A percentile compares a stretch with the other conserved stretches of the same genome.
Conservation (phyloP, 2,888 invertebrate genomes). For the Trachelus tabidus region DNA sequence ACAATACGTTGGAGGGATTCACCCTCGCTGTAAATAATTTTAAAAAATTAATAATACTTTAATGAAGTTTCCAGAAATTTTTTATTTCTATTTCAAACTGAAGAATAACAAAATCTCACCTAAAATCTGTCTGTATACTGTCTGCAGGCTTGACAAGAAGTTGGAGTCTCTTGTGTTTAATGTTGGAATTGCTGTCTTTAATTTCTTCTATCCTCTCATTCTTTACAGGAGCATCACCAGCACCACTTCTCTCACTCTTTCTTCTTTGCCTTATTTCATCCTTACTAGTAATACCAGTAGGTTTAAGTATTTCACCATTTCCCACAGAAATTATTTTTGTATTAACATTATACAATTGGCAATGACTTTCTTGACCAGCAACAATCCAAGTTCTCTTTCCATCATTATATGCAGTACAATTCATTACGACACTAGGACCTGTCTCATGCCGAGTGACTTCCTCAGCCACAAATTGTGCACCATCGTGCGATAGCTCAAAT, state of each 20-base stretch:
- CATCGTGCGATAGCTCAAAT: slow-evolving; percentile 90
- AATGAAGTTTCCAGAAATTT: background rate
- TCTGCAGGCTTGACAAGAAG: slow-evolving; percentile 82
- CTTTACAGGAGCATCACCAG: slow-evolving; percentile 22
- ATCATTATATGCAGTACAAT: slow-evolving; percentile 80
- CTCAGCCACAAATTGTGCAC: slow-evolving; percentile 84
- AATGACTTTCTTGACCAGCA: slow-evolving; percentile 93
- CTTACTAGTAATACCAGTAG: slow-evolving; percentile 36
- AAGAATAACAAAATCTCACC: slow-evolving; percentile 63
- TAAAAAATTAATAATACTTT: background rate
- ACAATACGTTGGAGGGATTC: slow-evolving; percentile 92
- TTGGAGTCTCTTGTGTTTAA: slow-evolving; percentile 71
- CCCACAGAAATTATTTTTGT: slow-evolving; percentile 65
- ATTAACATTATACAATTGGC: slow-evolving; percentile 83
- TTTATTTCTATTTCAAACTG: background rate
- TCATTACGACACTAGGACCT: slow-evolving; percentile 91
- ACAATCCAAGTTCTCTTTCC: slow-evolving; percentile 83
- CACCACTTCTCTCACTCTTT: slow-evolving; percentile 65
- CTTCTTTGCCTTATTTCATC: slow-evolving; percentile 69
- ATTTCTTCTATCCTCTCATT: slow-evolving; percentile 41
- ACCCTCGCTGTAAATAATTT: slow-evolving; percentile 64
- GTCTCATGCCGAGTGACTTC: slow-evolving; percentile 92
- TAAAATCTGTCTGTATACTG: slow-evolving; percentile 88
- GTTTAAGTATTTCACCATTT: slow-evolving; percentile 69
- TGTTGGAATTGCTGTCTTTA: slow-evolving; percentile 48